A percentile compares a stretch with the other conserved stretches of the same genome.
phyloP scores from a whole-genome alignment of 92 coral and sea anemone species.

The Zoanthus gigantus region DNA sequence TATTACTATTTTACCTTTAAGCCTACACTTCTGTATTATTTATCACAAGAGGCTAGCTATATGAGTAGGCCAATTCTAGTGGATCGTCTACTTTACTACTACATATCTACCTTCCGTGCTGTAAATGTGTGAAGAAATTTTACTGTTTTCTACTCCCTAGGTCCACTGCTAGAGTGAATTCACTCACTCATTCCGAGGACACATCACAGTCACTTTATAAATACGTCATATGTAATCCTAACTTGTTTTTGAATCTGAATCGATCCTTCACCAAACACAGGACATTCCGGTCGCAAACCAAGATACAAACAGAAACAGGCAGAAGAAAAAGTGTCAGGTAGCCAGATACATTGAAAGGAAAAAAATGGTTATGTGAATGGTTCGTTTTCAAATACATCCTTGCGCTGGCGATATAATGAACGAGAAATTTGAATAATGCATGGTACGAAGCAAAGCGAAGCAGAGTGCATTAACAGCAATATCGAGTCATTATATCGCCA shows the following conservation, averaged over 20 bases:
- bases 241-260: not conserved
- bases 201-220: conserved; percentile 24
- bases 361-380: not conserved
- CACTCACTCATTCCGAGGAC: conserved; percentile 32
- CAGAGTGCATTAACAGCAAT: no score
- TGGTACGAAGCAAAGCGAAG: no score
- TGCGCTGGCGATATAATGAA: no score
- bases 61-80: no score
- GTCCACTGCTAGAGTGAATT: conserved; percentile 26
- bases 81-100: no score
- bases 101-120: no score
- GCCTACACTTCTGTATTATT: no score
- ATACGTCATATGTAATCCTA: not conserved
- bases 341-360: not conserved
- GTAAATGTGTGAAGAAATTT: not conserved
- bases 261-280: not conserved
- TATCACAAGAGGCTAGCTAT: no score
- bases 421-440: no score
- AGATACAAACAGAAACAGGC: not conserved
- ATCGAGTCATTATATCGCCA: no score
- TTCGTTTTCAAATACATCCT: no score
- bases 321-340: not conserved
- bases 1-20: no score
- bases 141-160: not conserved
- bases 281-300: not conserved